A percentile compares a stretch with the other conserved stretches of the same genome.
phyloP scores from a whole-genome alignment of 2,888 invertebrate species.

The Cheiracanthium punctorium region DNA sequence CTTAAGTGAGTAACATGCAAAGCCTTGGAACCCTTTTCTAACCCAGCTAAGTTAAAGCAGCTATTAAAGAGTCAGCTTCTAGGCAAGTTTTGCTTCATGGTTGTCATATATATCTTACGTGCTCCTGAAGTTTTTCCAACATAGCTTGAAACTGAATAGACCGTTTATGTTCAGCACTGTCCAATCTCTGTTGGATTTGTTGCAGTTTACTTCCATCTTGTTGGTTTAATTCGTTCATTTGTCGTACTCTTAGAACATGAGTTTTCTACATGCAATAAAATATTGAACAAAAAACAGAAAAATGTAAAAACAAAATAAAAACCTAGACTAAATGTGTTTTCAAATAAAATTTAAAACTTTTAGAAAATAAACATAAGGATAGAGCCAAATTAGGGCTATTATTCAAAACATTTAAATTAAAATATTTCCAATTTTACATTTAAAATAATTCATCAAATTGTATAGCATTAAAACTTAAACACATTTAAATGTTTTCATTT shows the following conservation, averaged over 20 bases:
- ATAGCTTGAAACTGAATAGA: constrained; percentile 53
- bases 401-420: too few species aligned
- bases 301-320: constrained; percentile 29
- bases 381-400: too few species aligned
- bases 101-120: constrained; percentile 58
- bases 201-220: constrained; percentile 29
- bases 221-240: constrained; percentile 79
- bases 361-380: too few species aligned
- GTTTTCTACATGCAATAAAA: constrained; percentile 80
- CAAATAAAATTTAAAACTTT: too few species aligned
- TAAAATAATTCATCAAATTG: too few species aligned
- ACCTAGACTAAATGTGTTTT: neutral
- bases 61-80: neutral
- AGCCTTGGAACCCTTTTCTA: constrained; percentile 5
- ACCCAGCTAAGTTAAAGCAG: constrained; percentile 27
- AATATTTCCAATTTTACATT: too few species aligned
- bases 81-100: neutral
- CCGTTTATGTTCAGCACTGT: constrained; percentile 67
- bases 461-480: too few species aligned
- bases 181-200: constrained; percentile 62
- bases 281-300: constrained; percentile 21
- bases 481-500: too few species aligned
- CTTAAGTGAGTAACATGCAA: constrained; percentile 13
- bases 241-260: constrained; percentile 84
- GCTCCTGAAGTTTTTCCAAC: constrained; percentile 61